Conservation (phyloP, 2,797 vertebrate species). For the Sardinella longiceps region DNA sequence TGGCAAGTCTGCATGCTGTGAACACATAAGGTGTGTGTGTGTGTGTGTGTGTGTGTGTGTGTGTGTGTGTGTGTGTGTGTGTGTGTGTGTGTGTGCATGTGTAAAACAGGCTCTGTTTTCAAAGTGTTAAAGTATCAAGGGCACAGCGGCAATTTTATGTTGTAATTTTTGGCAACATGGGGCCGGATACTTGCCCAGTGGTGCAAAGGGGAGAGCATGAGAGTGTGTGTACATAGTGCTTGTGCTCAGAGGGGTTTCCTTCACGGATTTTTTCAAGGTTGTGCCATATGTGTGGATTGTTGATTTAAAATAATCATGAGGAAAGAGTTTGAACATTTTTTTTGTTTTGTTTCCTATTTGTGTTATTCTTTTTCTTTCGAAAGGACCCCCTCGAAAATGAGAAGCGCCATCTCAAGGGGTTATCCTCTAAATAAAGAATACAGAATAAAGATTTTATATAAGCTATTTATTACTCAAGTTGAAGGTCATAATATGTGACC, state of each 20-base stretch:
- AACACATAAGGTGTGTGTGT: neutral
- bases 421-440: too few species aligned
- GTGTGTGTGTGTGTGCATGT: too few species aligned
- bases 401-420: too few species aligned
- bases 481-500: neutral
- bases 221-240: neutral
- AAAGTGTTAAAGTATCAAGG: neutral
- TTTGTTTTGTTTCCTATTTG: too few species aligned
- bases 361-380: too few species aligned
- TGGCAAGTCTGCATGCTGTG: conserved; percentile 16
- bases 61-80: too few species aligned
- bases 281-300: neutral
- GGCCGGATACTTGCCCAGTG: neutral
- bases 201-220: neutral
- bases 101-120: neutral
- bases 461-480: neutral
- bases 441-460: neutral
- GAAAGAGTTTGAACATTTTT: too few species aligned
- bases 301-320: neutral
- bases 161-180: neutral
- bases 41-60: neutral
- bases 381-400: too few species aligned
- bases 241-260: neutral
- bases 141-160: neutral
- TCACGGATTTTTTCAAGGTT: neutral